A percentile compares a stretch with the other conserved stretches of the same genome.
Evolutionary conservation across 2,797 vertebrate species (phyloP).

Genomic region (Huso huso): DNA sequence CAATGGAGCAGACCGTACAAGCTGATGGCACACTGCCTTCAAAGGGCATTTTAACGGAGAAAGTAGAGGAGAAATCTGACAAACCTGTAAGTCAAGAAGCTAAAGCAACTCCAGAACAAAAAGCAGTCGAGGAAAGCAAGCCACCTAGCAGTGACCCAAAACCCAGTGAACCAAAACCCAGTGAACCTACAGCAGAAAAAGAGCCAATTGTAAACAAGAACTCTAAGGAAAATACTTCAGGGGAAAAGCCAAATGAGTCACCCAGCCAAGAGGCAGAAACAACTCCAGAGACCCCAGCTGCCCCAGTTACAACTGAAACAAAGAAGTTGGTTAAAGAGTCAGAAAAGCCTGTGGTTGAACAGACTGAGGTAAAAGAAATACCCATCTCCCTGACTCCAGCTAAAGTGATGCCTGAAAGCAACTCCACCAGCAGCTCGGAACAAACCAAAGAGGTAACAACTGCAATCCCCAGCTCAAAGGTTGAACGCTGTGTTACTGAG

Average conservation of each 20-base stretch:
- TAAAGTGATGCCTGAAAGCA: background rate
- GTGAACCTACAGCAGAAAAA: constrained; percentile 1
- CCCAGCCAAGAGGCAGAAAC: background rate
- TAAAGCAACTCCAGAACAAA: background rate
- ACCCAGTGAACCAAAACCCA: background rate
- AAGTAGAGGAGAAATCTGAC: constrained; percentile 24
- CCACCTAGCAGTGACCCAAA: background rate
- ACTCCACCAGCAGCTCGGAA: background rate
- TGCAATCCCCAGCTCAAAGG: background rate
- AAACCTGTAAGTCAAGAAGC: constrained; percentile 3
- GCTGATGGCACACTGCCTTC: too few relatives aligned
- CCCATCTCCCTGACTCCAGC: background rate
- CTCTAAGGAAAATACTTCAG: background rate
- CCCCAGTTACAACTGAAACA: background rate
- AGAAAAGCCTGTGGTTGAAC: background rate
- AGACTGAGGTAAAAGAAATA: background rate
- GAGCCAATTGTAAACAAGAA: background rate
- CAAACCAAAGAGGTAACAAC: background rate
- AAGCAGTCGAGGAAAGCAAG: constrained; percentile 13
- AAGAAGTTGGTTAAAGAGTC: background rate
- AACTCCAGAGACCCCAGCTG: background rate
- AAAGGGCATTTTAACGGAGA: background rate
- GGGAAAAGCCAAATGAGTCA: constrained; percentile 4
- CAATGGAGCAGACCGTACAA: constrained; percentile 12
- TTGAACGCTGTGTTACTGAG: constrained; percentile 17